phyloP scores from a whole-genome alignment of 2,113 vertebrate species.

The human region GRCh38 chr16:62336501-62337000 shows the following conservation, averaged over 20 bases:
- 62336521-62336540: not conserved
- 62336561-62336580: slow-evolving; percentile 56
- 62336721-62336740: slow-evolving; percentile 79
- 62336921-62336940: slow-evolving; percentile 78
- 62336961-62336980: slow-evolving; percentile 83
- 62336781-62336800: slow-evolving; percentile 80
- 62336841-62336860: slow-evolving; percentile 31
- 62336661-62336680: slow-evolving; percentile 31
- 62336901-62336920: slow-evolving; percentile 81
- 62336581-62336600: slow-evolving; percentile 1
- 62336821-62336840: slow-evolving; percentile 56
- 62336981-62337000: slow-evolving; percentile 83
- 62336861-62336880: slow-evolving; percentile 70
- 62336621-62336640: slow-evolving; percentile 59
- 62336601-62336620: slow-evolving; percentile 6
- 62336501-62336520: slow-evolving; percentile 8
- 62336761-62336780: slow-evolving; percentile 81
- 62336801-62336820: slow-evolving; percentile 80
- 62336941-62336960: slow-evolving; percentile 79
- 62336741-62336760: slow-evolving; percentile 79
- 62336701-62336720: slow-evolving; percentile 83
- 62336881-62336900: slow-evolving; percentile 75
- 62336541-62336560: slow-evolving; percentile 28
- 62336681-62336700: slow-evolving; percentile 62
- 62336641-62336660: slow-evolving; percentile 62